These are phyloP conservation scores for Microctonus brassicae DNA, from an alignment of 2,888 invertebrate species.

Conservation along the genomic window DNA sequence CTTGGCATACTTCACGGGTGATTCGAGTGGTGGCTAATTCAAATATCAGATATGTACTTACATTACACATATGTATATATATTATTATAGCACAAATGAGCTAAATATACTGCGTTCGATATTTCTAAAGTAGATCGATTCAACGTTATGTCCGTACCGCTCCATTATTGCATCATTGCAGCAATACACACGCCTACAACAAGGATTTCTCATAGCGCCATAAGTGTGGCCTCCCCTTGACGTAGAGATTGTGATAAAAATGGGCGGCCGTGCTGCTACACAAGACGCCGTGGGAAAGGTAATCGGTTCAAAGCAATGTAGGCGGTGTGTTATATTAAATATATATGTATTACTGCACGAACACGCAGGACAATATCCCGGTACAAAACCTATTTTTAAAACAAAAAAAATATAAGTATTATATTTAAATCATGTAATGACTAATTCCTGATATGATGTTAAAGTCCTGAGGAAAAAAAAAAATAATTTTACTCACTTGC, in stretches of 20 bases:
- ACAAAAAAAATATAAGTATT: not conserved
- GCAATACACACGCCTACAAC: constrained; percentile 56
- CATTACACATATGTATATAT: not conserved
- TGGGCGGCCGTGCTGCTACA: constrained; percentile 49
- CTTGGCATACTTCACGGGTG: not conserved
- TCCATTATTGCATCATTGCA: constrained; percentile 42
- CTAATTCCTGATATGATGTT: not conserved
- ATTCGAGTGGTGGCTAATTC: not conserved
- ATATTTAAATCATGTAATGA: not conserved
- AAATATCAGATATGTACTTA: not conserved
- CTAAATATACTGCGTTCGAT: constrained; percentile 45
- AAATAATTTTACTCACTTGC: not conserved
- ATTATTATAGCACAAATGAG: constrained; percentile 4
- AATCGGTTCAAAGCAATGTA: constrained; percentile 44
- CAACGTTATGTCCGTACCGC: constrained; percentile 12
- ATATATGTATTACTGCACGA: not conserved
- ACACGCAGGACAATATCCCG: not conserved
- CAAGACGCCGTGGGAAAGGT: constrained; percentile 62
- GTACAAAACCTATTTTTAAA: constrained; percentile 1
- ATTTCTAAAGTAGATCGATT: constrained; percentile 53
- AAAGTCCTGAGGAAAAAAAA: not conserved
- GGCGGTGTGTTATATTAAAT: not conserved
- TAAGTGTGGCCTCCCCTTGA: constrained; percentile 28
- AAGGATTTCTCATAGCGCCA: constrained; percentile 58
- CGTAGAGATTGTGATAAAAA: constrained; percentile 56